phyloP scores from a whole-genome alignment of 92 coral and sea anemone species.

The Porites cylindrica region DNA sequence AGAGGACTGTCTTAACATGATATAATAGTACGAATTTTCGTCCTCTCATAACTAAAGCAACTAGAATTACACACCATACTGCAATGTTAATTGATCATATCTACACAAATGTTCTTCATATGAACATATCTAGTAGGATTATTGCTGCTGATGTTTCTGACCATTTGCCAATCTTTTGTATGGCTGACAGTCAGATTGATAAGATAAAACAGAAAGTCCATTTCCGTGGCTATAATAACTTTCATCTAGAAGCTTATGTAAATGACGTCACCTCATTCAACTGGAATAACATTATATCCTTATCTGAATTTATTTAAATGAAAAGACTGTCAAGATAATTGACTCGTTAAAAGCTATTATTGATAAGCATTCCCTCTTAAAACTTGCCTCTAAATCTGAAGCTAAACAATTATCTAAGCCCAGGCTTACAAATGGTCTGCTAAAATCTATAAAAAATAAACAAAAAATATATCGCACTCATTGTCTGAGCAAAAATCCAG shows the following conservation, averaged over 20 bases:
- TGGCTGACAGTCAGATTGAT: not conserved
- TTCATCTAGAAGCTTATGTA: not conserved
- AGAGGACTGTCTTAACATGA: slow-evolving; percentile 39
- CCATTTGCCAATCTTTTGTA: not conserved
- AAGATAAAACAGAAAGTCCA: not conserved
- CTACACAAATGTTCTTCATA: slow-evolving; percentile 47
- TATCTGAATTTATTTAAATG: slow-evolving; percentile 1
- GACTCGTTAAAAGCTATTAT: slow-evolving; percentile 14
- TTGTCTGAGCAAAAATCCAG: slow-evolving; percentile 2
- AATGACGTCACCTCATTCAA: not conserved
- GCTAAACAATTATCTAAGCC: not conserved
- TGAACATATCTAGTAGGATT: slow-evolving; percentile 44
- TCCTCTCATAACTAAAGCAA: slow-evolving; percentile 69
- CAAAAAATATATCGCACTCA: no score
- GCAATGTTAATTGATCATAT: slow-evolving; percentile 70
- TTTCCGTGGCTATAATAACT: not conserved
- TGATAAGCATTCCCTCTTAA: slow-evolving; percentile 21
- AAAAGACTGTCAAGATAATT: slow-evolving; percentile 13
- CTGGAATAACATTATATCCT: not conserved
- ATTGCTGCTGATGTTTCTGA: slow-evolving; percentile 1
- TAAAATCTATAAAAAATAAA: slow-evolving; percentile 26
- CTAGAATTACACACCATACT: slow-evolving; percentile 56
- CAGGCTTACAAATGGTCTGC: slow-evolving; percentile 20
- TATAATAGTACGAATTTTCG: slow-evolving; percentile 21
- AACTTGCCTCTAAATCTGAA: not conserved